Evolutionary conservation across 2,113 vertebrate genomes (phyloP).

Genomic region (Pan troglodytes): DNA sequence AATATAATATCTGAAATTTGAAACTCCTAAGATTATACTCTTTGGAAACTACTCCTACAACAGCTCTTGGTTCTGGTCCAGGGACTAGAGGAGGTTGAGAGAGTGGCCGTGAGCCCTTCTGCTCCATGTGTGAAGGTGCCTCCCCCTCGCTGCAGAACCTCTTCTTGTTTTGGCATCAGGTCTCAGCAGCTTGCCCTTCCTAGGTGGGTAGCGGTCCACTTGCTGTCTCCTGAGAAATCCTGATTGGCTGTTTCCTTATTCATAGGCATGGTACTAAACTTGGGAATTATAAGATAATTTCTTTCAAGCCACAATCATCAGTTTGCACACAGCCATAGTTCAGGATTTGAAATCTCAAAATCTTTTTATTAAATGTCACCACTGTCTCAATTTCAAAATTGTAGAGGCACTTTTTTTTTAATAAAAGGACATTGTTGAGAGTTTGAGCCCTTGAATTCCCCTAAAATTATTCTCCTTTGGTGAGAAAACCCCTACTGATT

Average conservation of each 20-base stretch:
- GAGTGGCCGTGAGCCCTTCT: neutral
- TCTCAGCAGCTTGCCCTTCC: neutral
- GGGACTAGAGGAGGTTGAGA: neutral
- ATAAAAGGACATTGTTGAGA: neutral
- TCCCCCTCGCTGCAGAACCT: neutral
- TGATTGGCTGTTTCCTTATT: constrained; percentile 28
- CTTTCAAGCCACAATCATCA: constrained; percentile 1
- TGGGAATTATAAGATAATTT: constrained; percentile 36
- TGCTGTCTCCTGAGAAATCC: constrained; percentile 23
- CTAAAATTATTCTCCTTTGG: constrained; percentile 30
- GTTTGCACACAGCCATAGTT: neutral
- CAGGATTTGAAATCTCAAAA: neutral
- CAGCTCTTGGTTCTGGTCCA: neutral
- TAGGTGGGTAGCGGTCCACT: neutral
- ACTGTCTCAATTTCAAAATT: neutral
- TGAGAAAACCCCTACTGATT: neutral
- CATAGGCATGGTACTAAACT: neutral
- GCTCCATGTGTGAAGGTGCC: neutral
- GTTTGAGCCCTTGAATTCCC: neutral
- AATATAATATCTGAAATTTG: neutral
- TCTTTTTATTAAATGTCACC: neutral
- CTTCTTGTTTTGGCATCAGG: neutral
- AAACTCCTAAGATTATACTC: neutral
- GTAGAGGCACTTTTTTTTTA: neutral
- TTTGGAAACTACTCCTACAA: neutral